phyloP scores from a whole-genome alignment of 2,113 vertebrate genomes.

The Melanostigma gelatinosum region DNA sequence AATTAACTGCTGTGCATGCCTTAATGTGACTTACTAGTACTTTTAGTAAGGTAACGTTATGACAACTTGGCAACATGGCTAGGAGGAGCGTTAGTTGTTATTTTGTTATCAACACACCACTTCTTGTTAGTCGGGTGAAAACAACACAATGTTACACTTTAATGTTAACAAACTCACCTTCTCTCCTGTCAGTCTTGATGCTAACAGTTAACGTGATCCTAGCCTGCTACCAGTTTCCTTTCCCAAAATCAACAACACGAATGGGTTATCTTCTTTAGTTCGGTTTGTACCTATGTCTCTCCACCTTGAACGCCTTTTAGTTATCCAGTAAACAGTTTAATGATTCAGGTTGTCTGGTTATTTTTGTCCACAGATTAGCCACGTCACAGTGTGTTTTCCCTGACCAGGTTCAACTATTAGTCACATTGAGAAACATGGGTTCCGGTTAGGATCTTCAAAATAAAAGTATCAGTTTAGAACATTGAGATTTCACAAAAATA shows the following conservation, averaged over 20 bases:
- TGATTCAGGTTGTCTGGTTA: neutral
- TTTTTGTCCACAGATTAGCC: constrained; percentile 54
- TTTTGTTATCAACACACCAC: neutral
- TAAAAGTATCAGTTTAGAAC: neutral
- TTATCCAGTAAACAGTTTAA: neutral
- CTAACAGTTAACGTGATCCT: constrained; percentile 36
- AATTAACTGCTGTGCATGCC: neutral
- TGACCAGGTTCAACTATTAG: neutral
- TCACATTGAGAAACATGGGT: accelerated
- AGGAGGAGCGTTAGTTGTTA: neutral
- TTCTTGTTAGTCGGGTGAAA: neutral
- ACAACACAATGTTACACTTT: neutral
- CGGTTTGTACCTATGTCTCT: accelerated
- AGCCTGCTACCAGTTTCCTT: neutral
- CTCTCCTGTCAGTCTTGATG: constrained; percentile 32
- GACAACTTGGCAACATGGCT: neutral
- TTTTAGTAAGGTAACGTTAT: neutral
- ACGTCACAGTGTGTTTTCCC: constrained; percentile 70
- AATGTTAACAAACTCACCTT: constrained; percentile 34
- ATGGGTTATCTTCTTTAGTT: neutral
- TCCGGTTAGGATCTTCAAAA: constrained; percentile 37
- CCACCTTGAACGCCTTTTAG: accelerated
- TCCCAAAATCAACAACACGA: neutral
- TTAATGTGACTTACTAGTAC: neutral
- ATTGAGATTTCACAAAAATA: accelerated